phyloP scores from a whole-genome alignment of 2,113 vertebrate genomes.

The Eira barbara region DNA sequence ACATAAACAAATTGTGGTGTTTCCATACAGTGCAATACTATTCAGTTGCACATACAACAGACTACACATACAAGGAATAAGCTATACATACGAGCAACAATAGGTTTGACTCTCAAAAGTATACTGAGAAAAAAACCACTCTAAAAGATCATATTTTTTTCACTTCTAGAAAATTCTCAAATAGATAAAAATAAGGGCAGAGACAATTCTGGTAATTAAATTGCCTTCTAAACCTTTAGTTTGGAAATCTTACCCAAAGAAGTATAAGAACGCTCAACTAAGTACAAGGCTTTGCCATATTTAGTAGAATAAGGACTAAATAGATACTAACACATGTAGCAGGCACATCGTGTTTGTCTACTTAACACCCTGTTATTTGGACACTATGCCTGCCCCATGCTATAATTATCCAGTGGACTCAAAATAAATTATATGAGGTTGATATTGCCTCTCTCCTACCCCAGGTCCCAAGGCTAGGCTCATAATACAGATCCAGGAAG shows the following conservation, averaged over 20 bases:
- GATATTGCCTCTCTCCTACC: too few species aligned
- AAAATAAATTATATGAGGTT: not conserved
- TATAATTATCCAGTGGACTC: not conserved
- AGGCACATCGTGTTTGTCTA: not conserved
- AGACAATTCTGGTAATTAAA: not conserved
- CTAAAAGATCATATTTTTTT: not conserved
- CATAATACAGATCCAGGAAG: not conserved
- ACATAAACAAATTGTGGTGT: not conserved
- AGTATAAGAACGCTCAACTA: not conserved
- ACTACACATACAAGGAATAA: not conserved
- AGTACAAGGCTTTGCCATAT: not conserved
- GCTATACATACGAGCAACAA: not conserved
- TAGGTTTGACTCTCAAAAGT: not conserved
- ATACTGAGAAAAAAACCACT: not conserved
- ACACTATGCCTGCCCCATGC: too few species aligned
- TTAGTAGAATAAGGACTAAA: not conserved
- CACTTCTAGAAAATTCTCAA: not conserved
- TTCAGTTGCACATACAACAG: too few species aligned
- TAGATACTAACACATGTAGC: accelerated
- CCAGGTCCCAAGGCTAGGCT: not conserved
- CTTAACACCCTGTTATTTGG: not conserved
- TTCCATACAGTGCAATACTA: not conserved
- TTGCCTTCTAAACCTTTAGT: not conserved
- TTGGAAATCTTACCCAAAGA: not conserved
- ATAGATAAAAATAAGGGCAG: not conserved